Base-by-base conservation (phyloP, 2,797 vertebrate species). In the Dendrocincla tyrannina region DNA sequence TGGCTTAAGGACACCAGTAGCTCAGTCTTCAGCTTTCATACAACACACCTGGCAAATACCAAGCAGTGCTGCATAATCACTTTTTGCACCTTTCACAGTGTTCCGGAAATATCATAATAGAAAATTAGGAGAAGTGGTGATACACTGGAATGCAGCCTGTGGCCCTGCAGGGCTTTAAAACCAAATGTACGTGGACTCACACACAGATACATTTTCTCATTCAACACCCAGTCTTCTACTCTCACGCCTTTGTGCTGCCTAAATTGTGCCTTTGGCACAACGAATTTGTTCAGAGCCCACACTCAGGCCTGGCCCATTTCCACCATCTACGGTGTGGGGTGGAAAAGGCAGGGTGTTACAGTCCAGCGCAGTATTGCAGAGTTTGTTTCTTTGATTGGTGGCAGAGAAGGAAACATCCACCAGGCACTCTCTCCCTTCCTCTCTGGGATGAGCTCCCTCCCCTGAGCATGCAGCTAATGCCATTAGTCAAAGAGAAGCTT, bases 371-470 rank as follows among this genome's bases (percentile, higher is more conserved):
- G 39, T 44, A 32, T 12, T 82, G 44, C 14, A 42, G 17, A 15
- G 10, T 41, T 79, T 74, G 17, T 46, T 87, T 84, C 24, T 35
- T 47, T 59, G 32, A 18, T 22, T 62, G 52, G 13, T 69, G 62
- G 23, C 47, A 70, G 62, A 27, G 78, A 67, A 73, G 9, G 32
- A 88, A 82, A 39, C 6, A 22, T 6, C 16, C 14, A 37, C 9
- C 20, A 69, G 68, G 9, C 16, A 47, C 6, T 7, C 20, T 44
- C 35, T 74, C 42, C 35, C 20, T 59, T 68, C 41, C 30, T 50
- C 13, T 68, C n/a, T 27, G 47, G 25, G 20, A 53, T 1, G 9
- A 49, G 19, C 10, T 22, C 2, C 0, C 0, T 0, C 5, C 17
- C 35, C 23, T 70, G 32, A 68, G 32, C 16, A 13, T 9, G 18